These are phyloP conservation scores for Ectemnius continuus DNA, from an alignment of 2,888 invertebrate genomes.

Conservation along the genomic window DNA sequence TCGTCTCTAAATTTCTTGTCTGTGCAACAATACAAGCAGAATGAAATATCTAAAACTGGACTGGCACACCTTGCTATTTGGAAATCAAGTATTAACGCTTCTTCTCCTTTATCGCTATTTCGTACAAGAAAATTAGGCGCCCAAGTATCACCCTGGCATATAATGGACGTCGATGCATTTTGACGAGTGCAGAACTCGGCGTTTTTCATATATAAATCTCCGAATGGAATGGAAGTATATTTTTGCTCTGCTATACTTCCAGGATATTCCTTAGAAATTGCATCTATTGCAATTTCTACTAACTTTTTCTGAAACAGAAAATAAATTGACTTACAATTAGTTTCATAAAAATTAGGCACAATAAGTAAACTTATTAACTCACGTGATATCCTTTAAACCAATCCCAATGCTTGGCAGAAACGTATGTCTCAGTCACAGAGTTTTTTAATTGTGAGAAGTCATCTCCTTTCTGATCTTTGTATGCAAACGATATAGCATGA, in stretches of 20 bases:
- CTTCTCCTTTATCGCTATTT: slow-evolving; percentile 63
- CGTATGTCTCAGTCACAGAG: slow-evolving; percentile 71
- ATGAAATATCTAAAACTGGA: slow-evolving; percentile 81
- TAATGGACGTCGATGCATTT: slow-evolving; percentile 78
- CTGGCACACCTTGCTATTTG: slow-evolving; percentile 82
- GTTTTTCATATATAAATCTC: slow-evolving; percentile 80
- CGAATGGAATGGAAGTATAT: slow-evolving; percentile 80
- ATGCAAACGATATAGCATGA: slow-evolving; percentile 78
- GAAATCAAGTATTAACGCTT: slow-evolving; percentile 84
- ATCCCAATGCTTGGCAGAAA: slow-evolving; percentile 59
- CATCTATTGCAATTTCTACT: slow-evolving; percentile 80
- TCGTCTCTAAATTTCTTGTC: slow-evolving; percentile 80
- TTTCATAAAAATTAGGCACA: neutral
- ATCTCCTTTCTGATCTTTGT: slow-evolving; percentile 74
- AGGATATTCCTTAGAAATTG: slow-evolving; percentile 83
- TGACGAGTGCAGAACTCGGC: slow-evolving; percentile 76
- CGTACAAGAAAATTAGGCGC: slow-evolving; percentile 85
- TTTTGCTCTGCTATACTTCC: slow-evolving; percentile 81
- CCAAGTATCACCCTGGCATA: slow-evolving; percentile 88
- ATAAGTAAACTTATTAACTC: slow-evolving; percentile 38
- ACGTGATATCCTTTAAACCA: slow-evolving; percentile 73
- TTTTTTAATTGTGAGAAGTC: slow-evolving; percentile 68
- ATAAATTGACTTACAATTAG: neutral
- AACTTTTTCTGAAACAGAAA: slow-evolving; percentile 48
- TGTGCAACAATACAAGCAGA: slow-evolving; percentile 84